Conservation (phyloP, 2,113 vertebrate genomes). For the rat (Rattus norvegicus) region GRCr8 NC_086028.1:48814501-48815000, state of each 20-base stretch:
- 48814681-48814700: no score
- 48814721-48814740: not conserved
- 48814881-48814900: not conserved
- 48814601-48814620: no score
- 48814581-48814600: not conserved
- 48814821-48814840: no score
- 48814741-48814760: not conserved
- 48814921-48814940: not conserved
- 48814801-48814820: not conserved
- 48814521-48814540: not conserved
- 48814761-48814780: no score
- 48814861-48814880: not conserved
- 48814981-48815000: not conserved
- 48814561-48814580: not conserved
- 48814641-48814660: no score
- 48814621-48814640: no score
- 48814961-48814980: not conserved
- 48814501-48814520: not conserved
- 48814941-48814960: not conserved
- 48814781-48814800: not conserved
- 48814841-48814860: not conserved
- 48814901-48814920: not conserved
- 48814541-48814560: no score
- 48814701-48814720: not conserved
- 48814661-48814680: not conserved